These are phyloP conservation scores for Emydocephalus ijimae DNA, from an alignment of 2,113 vertebrate genomes.

Conservation along the genomic window DNA sequence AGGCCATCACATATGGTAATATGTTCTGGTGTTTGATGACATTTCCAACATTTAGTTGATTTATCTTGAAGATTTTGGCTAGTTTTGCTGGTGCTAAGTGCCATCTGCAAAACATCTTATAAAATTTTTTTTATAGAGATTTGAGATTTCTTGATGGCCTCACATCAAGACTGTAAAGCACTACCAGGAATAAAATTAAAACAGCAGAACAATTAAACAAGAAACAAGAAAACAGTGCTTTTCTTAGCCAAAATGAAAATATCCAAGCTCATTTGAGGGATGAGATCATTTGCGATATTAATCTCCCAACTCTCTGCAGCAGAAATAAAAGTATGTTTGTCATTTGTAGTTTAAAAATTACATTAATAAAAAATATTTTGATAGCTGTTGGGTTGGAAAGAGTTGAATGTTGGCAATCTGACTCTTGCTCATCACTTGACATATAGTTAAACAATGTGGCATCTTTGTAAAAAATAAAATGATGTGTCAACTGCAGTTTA, in stretches of 20 bases:
- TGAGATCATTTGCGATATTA: not conserved
- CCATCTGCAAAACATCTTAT: too few species aligned
- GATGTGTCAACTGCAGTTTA: not conserved
- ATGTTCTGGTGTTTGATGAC: too few species aligned
- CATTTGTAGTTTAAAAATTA: not conserved
- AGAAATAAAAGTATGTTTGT: not conserved
- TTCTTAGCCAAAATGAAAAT: not conserved
- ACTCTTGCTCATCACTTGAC: not conserved
- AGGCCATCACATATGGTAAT: too few species aligned
- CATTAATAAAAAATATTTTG: not conserved
- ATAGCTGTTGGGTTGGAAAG: not conserved
- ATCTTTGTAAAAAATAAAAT: not conserved
- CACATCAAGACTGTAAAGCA: not conserved
- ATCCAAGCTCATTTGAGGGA: not conserved
- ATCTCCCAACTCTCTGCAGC: not conserved
- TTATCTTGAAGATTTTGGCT: too few species aligned
- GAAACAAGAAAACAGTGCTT: not conserved
- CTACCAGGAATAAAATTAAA: not conserved
- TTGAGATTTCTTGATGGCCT: not conserved
- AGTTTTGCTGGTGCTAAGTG: too few species aligned
- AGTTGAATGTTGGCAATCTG: not conserved
- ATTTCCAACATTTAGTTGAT: too few species aligned
- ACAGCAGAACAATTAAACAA: not conserved
- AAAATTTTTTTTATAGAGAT: not conserved
- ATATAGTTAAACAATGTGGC: not conserved